These are phyloP conservation scores for Epinephelus moara DNA, from an alignment of 2,113 vertebrate species.

Conservation along the genomic window DNA sequence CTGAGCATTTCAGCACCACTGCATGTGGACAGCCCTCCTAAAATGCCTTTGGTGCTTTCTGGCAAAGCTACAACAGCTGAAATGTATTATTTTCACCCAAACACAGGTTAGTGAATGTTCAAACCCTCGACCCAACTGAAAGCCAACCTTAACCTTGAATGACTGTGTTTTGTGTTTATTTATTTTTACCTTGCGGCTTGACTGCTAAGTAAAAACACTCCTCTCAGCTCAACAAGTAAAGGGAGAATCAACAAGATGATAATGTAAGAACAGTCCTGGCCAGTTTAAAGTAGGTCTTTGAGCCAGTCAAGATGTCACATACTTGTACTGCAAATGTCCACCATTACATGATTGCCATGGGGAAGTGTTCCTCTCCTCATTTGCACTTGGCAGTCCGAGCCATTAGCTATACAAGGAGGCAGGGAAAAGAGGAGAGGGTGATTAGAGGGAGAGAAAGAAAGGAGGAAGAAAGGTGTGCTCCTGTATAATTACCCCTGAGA, in stretches of 20 bases:
- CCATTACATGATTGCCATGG: not conserved
- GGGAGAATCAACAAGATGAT: not conserved
- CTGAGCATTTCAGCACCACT: slow-evolving; percentile 61
- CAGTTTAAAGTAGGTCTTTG: not conserved
- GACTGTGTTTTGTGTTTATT: not conserved
- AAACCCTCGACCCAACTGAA: not conserved
- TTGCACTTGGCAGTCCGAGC: slow-evolving; percentile 2
- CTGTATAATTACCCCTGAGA: slow-evolving; percentile 64
- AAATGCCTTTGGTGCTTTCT: not conserved
- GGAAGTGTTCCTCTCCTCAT: slow-evolving; percentile 16
- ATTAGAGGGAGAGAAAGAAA: not conserved
- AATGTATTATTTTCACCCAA: not conserved
- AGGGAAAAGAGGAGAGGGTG: not conserved
- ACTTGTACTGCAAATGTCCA: not conserved
- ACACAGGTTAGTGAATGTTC: not conserved
- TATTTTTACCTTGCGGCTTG: not conserved
- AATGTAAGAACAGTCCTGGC: not conserved
- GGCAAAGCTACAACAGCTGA: not conserved
- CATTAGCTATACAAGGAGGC: not conserved
- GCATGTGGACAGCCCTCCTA: slow-evolving; percentile 51
- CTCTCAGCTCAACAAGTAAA: not conserved
- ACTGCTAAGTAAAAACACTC: not conserved
- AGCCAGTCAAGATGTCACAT: not conserved
- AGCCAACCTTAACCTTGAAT: not conserved
- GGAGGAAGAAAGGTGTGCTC: slow-evolving; percentile 11